Conservation (phyloP, 2,797 vertebrate species). For the Podarcis lilfordi region DNA sequence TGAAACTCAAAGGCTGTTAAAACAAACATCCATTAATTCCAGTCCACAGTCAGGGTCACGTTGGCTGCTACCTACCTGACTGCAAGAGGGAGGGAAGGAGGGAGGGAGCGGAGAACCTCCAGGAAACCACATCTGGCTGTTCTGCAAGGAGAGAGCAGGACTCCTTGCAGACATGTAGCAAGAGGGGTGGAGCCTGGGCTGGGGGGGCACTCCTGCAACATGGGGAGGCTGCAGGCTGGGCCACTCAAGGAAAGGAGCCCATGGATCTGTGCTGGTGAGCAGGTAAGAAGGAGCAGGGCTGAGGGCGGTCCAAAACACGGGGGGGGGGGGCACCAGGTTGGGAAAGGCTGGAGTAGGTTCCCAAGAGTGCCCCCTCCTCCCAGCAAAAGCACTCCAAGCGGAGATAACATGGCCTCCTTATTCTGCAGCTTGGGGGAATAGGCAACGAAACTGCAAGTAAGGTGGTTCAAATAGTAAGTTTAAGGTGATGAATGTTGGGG, state of each 20-base stretch:
- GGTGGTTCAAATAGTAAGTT: neutral
- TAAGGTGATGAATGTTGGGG: neutral
- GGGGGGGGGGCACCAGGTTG: neutral
- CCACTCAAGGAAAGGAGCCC: neutral
- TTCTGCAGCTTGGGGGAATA: neutral
- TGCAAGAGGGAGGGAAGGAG: neutral
- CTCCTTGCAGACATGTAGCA: neutral
- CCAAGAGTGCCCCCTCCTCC: neutral
- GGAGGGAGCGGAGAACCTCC: neutral
- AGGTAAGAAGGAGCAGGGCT: neutral
- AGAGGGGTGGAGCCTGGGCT: neutral
- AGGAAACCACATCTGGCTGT: neutral
- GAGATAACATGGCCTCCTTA: neutral
- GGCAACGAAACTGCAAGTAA: neutral
- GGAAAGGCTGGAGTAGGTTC: neutral
- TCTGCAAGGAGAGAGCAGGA: neutral
- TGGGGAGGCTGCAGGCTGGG: neutral
- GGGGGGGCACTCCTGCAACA: neutral
- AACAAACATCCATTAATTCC: constrained; percentile 82
- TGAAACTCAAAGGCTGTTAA: constrained; percentile 82
- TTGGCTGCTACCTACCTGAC: neutral
- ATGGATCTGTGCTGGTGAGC: neutral
- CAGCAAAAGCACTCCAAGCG: neutral
- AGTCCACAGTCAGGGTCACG: neutral
- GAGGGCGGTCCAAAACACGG: neutral